These are phyloP conservation scores for Clarias macrocephalus DNA, from an alignment of 2,113 vertebrate genomes.

Conservation along the genomic window DNA sequence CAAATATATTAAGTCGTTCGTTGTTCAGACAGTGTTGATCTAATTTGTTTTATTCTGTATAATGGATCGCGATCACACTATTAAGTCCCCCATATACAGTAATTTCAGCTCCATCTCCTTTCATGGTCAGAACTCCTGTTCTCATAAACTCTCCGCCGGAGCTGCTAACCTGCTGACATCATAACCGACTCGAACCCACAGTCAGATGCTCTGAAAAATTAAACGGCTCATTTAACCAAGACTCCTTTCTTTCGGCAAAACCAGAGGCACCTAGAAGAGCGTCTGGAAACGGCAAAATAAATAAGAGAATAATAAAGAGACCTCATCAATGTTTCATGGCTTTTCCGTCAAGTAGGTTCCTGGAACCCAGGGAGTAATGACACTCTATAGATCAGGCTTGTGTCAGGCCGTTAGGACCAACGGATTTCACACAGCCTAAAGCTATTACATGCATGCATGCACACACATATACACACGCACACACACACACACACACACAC, in stretches of 20 bases:
- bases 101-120: conserved; percentile 9
- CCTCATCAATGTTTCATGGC: conserved; percentile 89
- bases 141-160: not conserved
- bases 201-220: conserved; percentile 67
- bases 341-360: conserved; percentile 79
- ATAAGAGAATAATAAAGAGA: conserved; percentile 74
- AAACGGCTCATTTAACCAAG: conserved; percentile 80
- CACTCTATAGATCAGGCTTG: conserved; percentile 84
- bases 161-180: conserved; percentile 8
- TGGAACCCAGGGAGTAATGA: conserved; percentile 73
- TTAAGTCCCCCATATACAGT: conserved; percentile 1
- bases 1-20: conserved; percentile 2
- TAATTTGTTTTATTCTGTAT: conserved; percentile 15
- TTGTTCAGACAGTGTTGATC: not conserved
- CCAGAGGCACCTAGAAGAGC: conserved; percentile 18
- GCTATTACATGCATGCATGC: conserved; percentile 27
- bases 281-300: conserved; percentile 58
- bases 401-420: conserved; percentile 80
- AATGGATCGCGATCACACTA: conserved; percentile 2
- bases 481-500: conserved; percentile 15
- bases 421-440: conserved; percentile 62
- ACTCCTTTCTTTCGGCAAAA: conserved; percentile 60
- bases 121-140: not conserved
- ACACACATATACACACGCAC: conserved; percentile 19
- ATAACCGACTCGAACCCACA: conserved; percentile 52